Percentiles rank a stretch among this genome's conserved stretches.
Evolutionary conservation across 2,113 vertebrate genomes (phyloP).

Genomic region (Lycocorax pyrrhopterus): DNA sequence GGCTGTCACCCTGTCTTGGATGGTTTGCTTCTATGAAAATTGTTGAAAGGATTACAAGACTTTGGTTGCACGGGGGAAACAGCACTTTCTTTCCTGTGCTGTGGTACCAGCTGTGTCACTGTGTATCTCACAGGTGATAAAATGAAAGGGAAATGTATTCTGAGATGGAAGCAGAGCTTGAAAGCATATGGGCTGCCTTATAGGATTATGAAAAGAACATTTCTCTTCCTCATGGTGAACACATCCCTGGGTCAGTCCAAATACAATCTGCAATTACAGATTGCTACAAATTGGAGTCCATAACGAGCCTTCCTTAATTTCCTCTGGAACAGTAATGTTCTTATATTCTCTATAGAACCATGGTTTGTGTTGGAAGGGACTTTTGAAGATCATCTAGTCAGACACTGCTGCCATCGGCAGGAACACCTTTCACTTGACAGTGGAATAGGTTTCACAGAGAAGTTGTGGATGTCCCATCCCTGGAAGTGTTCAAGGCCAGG

Average conservation of each 20-base stretch:
- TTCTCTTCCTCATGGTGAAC: background rate
- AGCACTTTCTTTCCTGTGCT: background rate
- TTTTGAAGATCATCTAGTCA: background rate
- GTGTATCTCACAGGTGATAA: background rate
- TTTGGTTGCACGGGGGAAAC: background rate
- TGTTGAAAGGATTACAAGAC: background rate
- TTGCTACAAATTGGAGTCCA: background rate
- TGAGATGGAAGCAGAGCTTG: slow-evolving; percentile 42
- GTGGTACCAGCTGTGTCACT: slow-evolving; percentile 11
- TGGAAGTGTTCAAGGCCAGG: background rate
- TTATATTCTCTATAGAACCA: background rate
- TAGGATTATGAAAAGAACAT: background rate
- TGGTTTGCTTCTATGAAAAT: background rate
- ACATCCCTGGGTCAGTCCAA: background rate
- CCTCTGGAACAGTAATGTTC: background rate
- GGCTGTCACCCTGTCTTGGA: background rate
- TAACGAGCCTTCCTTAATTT: background rate
- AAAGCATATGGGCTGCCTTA: background rate
- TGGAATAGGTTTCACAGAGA: background rate
- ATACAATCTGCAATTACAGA: background rate
- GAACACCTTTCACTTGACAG: background rate
- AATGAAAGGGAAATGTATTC: slow-evolving; percentile 21
- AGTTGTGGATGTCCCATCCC: background rate
- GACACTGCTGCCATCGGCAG: background rate
- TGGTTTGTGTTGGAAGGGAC: background rate